These are phyloP conservation scores for Lamproptera curius DNA, from an alignment of 2,888 invertebrate genomes.

Conservation along the genomic window DNA sequence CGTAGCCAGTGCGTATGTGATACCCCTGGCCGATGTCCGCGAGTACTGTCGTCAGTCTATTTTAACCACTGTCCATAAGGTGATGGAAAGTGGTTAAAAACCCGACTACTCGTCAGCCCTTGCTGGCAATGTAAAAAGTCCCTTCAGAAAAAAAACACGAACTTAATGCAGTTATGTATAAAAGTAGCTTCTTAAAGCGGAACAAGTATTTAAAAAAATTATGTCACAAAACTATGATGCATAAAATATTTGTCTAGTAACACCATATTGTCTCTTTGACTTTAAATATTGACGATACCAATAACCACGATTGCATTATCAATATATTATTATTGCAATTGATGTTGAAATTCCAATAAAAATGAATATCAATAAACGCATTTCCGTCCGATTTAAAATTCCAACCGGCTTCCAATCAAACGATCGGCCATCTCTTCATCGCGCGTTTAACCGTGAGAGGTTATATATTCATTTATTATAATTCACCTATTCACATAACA, in stretches of 20 bases:
- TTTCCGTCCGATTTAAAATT: not conserved
- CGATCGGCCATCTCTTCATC: not conserved
- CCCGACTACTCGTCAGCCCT: too few species aligned
- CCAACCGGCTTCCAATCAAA: not conserved
- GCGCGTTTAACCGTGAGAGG: not conserved
- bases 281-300: not conserved
- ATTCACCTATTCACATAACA: constrained; percentile 7
- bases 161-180: too few species aligned
- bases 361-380: constrained; percentile 4
- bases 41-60: too few species aligned
- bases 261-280: not conserved
- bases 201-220: too few species aligned
- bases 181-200: too few species aligned
- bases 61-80: too few species aligned
- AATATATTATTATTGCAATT: not conserved
- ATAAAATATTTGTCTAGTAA: not conserved
- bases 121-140: too few species aligned
- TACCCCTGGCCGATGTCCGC: too few species aligned
- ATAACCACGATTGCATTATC: not conserved
- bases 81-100: too few species aligned
- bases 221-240: not conserved
- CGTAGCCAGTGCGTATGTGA: too few species aligned
- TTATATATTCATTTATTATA: constrained; percentile 10
- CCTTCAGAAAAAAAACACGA: too few species aligned
- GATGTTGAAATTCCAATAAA: not conserved